Evolutionary conservation across 2,797 vertebrate genomes (phyloP), one percentile per base, ranked within the genome.

Genomic region (Nasua narica): DNA sequence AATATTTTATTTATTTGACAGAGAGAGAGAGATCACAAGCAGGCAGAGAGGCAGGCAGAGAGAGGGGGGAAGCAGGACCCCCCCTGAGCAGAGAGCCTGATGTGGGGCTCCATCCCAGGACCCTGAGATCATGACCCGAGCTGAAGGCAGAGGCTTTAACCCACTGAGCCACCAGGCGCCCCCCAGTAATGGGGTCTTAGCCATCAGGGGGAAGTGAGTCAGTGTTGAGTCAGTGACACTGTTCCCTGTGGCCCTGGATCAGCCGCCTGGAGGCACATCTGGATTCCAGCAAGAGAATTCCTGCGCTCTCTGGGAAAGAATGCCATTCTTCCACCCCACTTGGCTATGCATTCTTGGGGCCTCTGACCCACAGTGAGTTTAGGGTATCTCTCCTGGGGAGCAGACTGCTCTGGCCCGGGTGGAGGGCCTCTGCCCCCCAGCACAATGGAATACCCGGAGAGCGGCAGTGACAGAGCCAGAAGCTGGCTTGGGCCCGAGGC

Each of bases 271-370:
- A 58, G 50, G 2, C 1, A 6, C 2, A n/a, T 40, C n/a, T 32
- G n/a, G 62, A 65, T n/a, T 50, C 48, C 11, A 91, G 32, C 4
- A 46, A 76, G 46, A 60, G 35, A n/a, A 62, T 12, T 11, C 69
- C 37, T 1, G 0, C 5, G 1, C 52, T 12, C 8, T 43, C 21
- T 29, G 83, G 67, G 72, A 21, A 18, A n/a, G 58, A 43, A n/a
- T 3, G 25, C 40, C 58, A 4, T 65, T 79, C 48, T 23, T 46
- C 58, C 25, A 19, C 9, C 18, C 50, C 27, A 4, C 35, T 67
- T 46, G 32, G 15, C 11, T 10, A 0, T 27, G n/a, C 15, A 14
- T 67, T 90, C n/a, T 19, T 5, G 3, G 18, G 48, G 2, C 2
- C 25, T 13, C 40, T 43, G 62, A 52, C 13, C 21, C 3, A 0